phyloP scores from a whole-genome alignment of 2,797 vertebrate species.

The Anableps anableps region DNA sequence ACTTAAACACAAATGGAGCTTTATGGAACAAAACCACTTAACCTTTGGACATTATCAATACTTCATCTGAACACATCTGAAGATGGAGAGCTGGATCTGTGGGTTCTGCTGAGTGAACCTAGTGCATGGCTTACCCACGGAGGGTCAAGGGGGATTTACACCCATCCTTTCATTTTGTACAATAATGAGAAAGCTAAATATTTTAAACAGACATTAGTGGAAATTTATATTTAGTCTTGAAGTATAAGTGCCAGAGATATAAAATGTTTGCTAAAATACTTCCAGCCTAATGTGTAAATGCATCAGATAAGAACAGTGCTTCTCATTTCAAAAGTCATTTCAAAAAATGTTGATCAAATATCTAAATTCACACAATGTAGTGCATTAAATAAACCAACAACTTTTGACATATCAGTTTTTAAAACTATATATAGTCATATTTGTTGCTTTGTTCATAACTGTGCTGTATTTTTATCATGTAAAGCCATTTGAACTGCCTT shows the following conservation, averaged over 20 bases:
- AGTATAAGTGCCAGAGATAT: too few species aligned
- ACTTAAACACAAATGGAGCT: slow-evolving; percentile 27
- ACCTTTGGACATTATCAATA: slow-evolving; percentile 35
- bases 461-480: too few species aligned
- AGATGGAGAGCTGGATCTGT: background rate
- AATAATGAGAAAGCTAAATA: background rate
- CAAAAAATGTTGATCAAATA: background rate
- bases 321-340: too few species aligned
- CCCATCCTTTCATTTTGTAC: background rate
- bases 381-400: background rate
- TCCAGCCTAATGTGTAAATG: too few species aligned
- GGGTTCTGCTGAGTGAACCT: too few species aligned
- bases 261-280: background rate
- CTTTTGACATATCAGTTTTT: too few species aligned
- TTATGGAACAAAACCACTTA: slow-evolving; percentile 37
- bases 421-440: too few species aligned
- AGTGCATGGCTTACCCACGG: too few species aligned
- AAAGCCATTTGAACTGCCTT: too few species aligned
- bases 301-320: too few species aligned
- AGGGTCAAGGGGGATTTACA: background rate
- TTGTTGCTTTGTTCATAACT: too few species aligned
- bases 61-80: slow-evolving; percentile 10
- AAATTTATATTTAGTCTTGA: too few species aligned
- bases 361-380: background rate
- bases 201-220: background rate